Conservation (phyloP, 2,888 invertebrate species). For the Chelonus formosanus region DNA sequence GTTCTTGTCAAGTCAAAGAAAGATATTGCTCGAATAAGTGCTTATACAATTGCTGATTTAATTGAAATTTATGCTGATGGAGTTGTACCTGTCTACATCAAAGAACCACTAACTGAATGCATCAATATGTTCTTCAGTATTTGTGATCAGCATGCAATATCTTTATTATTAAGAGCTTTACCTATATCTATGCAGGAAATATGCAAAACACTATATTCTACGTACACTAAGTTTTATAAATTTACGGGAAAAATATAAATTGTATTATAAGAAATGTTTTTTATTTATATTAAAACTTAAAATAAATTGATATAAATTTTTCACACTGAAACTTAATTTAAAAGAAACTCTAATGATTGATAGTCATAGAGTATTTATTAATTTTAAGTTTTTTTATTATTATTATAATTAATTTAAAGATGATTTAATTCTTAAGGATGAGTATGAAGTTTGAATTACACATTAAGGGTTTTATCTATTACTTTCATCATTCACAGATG, state of each 20-base stretch:
- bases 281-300: no score
- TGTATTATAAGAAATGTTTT: not conserved
- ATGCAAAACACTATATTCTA: constrained; percentile 53
- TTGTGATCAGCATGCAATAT: constrained; percentile 54
- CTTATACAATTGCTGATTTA: constrained; percentile 57
- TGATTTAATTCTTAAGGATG: no score
- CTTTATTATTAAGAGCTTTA: constrained; percentile 53
- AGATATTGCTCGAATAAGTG: constrained; percentile 50
- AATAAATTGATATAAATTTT: no score
- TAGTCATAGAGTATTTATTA: no score
- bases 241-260: constrained; percentile 58
- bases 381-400: no score
- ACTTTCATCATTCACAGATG: no score
- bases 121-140: constrained; percentile 54
- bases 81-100: constrained; percentile 32
- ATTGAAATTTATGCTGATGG: constrained; percentile 3
- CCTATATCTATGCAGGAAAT: constrained; percentile 54
- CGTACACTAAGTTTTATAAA: constrained; percentile 57
- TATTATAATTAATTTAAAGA: no score
- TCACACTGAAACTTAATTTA: no score
- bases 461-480: no score
- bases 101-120: constrained; percentile 54
- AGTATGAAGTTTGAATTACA: no score
- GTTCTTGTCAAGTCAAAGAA: constrained; percentile 53
- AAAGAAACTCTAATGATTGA: no score